These are phyloP conservation scores for Lasioglossum leucozonium DNA, from an alignment of 2,888 invertebrate species.

Conservation along the genomic window DNA sequence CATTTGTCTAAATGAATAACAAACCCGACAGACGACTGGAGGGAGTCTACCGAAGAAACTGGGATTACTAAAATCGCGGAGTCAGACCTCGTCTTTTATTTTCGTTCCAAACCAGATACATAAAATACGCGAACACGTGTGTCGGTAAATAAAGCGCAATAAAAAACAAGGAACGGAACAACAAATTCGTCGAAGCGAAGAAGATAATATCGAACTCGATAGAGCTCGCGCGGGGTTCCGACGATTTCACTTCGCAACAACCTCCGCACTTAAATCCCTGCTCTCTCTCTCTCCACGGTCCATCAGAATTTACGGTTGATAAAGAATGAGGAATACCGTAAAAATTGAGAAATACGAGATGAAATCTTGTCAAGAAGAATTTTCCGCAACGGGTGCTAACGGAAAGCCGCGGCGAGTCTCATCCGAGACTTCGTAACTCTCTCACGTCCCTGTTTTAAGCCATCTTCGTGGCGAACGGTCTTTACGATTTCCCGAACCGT, in stretches of 20 bases:
- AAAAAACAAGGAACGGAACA: background rate
- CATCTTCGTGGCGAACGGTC: slow-evolving; percentile 64
- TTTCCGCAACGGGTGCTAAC: slow-evolving; percentile 61
- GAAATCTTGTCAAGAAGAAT: slow-evolving; percentile 66
- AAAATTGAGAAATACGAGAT: slow-evolving; percentile 70
- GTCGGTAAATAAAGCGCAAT: background rate
- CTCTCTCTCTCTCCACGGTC: background rate
- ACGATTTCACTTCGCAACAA: background rate
- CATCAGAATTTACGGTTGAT: slow-evolving; percentile 57
- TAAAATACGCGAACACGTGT: background rate
- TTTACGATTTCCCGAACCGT: slow-evolving; percentile 69
- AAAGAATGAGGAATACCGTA: slow-evolving; percentile 43
- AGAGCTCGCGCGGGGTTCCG: background rate
- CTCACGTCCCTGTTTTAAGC: slow-evolving; percentile 73
- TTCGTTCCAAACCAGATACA: background rate
- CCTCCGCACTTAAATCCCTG: background rate
- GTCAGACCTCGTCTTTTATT: background rate
- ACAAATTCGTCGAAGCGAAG: background rate
- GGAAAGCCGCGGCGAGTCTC: slow-evolving; percentile 56
- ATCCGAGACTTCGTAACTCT: slow-evolving; percentile 69
- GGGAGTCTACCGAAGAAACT: too few species aligned
- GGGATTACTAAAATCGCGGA: background rate
- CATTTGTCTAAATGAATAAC: too few species aligned
- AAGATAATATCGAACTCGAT: background rate
- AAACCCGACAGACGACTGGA: too few species aligned